These are phyloP conservation scores for Huso huso DNA, from an alignment of 2,797 vertebrate species.

Conservation along the genomic window DNA sequence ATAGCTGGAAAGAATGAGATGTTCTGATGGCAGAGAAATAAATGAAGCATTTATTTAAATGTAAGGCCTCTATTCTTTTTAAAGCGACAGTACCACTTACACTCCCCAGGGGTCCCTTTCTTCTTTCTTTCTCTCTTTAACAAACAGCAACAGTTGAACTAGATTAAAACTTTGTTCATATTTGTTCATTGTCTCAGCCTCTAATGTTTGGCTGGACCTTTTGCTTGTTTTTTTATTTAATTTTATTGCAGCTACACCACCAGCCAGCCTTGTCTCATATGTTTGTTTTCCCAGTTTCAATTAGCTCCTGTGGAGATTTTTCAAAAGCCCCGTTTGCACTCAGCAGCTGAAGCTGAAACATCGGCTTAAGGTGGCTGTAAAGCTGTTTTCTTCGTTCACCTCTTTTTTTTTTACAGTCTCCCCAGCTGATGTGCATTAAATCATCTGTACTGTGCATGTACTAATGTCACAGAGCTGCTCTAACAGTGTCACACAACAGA, in stretches of 20 bases:
- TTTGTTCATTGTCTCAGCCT: too few relatives aligned
- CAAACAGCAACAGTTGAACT: background rate
- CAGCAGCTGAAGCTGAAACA: background rate
- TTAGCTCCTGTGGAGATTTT: slow-evolving; percentile 3
- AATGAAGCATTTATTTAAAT: background rate
- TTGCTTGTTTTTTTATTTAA: background rate
- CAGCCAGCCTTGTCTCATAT: background rate
- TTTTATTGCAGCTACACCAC: slow-evolving; percentile 1
- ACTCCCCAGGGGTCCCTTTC: too few relatives aligned
- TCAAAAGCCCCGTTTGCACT: background rate
- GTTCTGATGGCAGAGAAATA: background rate
- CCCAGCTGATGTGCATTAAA: background rate
- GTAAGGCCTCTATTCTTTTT: background rate
- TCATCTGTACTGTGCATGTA: background rate
- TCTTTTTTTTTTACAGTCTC: background rate
- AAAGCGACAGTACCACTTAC: too few relatives aligned
- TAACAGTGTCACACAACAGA: background rate
- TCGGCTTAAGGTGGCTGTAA: background rate
- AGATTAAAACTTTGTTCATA: background rate
- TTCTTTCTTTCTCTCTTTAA: background rate
- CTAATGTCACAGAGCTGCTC: background rate
- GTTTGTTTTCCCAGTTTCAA: background rate
- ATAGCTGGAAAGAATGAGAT: slow-evolving; percentile 26
- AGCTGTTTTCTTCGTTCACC: slow-evolving; percentile 1
- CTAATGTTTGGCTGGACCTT: background rate